Base-by-base conservation (phyloP, 2,888 invertebrate genomes). In the Bombylius discolor region DNA sequence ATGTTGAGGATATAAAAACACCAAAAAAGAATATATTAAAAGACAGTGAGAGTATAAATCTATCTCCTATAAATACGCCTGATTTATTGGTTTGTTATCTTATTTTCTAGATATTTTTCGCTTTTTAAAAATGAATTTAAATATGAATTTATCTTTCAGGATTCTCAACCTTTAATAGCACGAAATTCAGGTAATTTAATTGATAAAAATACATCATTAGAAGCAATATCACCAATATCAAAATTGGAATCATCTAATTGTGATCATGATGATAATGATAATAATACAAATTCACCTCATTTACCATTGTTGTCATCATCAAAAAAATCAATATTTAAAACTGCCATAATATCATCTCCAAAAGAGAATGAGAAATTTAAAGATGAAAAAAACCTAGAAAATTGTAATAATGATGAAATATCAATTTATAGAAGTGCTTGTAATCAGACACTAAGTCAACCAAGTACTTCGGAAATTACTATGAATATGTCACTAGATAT, bases 181-280 rank as follows among this genome's bases (percentile, higher is more conserved):
- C 48, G 34, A 14, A 53, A 48, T 44, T 59, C 59, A n/a, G 50
- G 54, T 11, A 70, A 67, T 36, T 51, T 66, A 6, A 66, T 67
- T 33, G 70, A 70, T n/a, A 23, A 23, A 23, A 23, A 23, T 23
- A 67, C 66, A 39, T 69, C 69, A 9, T 72, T 72, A 59, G 71
- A 71, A 4, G 69, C 67, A 11, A 64, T 73, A 1, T 73, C 73
- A 8, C 73, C 73, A 5, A 73, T 73, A 31, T 64, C 69, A 12
- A 70, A 62, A 47, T 45, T 51, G 12, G 33, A 52, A 5, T 58
- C 61, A 14, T 51, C 58, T 23, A 23, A 23, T 23, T 23, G 23
- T 23, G 23, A 23, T 23, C 23, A 23, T 23, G 23, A 23, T 23
- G 23, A 3, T 23, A 23, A 23, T 23, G 23, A 23, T 23, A 23